Percentiles rank a stretch among this genome's conserved stretches.
phyloP scores from a whole-genome alignment of 2,113 vertebrate genomes.

The Onychostruthus taczanowskii region DNA sequence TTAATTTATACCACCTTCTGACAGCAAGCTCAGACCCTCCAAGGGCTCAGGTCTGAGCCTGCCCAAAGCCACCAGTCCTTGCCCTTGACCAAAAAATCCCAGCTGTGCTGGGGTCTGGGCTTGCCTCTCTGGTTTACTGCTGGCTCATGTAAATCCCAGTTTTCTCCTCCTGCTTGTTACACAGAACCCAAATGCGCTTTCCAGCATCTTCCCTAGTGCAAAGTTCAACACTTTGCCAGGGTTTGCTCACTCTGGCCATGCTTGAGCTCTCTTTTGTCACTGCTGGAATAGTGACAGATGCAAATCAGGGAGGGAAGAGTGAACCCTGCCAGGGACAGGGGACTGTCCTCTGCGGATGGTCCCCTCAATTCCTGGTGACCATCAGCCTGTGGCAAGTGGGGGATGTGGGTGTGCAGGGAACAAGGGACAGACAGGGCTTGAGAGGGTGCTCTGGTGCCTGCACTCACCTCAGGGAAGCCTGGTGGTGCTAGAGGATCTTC shows the following conservation, averaged over 20 bases:
- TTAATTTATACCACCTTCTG: background rate
- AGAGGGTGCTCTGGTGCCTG: background rate
- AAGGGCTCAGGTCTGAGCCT: background rate
- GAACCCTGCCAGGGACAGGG: background rate
- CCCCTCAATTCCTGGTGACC: background rate
- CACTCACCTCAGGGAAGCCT: background rate
- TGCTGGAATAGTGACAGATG: background rate
- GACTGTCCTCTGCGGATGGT: background rate
- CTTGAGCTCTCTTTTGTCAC: background rate
- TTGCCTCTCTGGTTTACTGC: background rate
- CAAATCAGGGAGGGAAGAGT: background rate
- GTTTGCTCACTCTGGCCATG: background rate
- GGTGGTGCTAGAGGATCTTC: background rate
- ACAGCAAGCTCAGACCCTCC: background rate
- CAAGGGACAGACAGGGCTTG: background rate
- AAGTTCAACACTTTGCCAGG: background rate
- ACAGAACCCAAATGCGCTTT: rapidly evolving
- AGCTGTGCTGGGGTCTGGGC: rapidly evolving
- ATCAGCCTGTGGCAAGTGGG: too few species aligned
- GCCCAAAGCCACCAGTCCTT: background rate
- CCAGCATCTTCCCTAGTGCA: background rate
- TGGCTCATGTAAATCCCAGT: background rate
- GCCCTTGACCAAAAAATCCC: background rate
- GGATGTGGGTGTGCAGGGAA: background rate
- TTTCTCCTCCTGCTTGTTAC: background rate